Evolutionary conservation across 2,888 invertebrate species (phyloP).

Genomic region (Latheticus oryzae): DNA sequence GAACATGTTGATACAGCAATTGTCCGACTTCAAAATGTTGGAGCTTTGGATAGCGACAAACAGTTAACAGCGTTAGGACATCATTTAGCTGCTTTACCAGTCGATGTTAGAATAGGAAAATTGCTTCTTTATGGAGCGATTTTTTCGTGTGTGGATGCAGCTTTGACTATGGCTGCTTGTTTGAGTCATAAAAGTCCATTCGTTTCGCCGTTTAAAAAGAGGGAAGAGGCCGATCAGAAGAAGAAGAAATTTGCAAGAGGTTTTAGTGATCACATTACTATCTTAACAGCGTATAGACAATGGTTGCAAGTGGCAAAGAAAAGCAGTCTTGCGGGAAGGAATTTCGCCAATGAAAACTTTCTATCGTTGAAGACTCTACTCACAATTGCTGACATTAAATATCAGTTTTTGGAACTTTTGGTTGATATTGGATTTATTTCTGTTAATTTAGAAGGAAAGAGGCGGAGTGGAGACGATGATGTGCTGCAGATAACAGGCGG

Average conservation of each 20-base stretch:
- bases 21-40: slow-evolving; percentile 78
- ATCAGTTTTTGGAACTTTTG: slow-evolving; percentile 80
- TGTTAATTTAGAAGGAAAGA: slow-evolving; percentile 70
- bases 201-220: slow-evolving; percentile 79
- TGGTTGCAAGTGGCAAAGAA: slow-evolving; percentile 80
- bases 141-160: slow-evolving; percentile 91
- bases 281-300: slow-evolving; percentile 87
- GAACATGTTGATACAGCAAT: slow-evolving; percentile 78
- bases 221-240: slow-evolving; percentile 77
- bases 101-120: slow-evolving; percentile 93
- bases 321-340: slow-evolving; percentile 77
- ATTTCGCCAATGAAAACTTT: slow-evolving; percentile 86
- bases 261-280: slow-evolving; percentile 91
- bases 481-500: slow-evolving; percentile 65
- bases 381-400: slow-evolving; percentile 88
- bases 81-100: slow-evolving; percentile 88
- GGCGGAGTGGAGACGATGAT: slow-evolving; percentile 72
- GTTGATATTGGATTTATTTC: slow-evolving; percentile 85
- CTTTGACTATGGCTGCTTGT: slow-evolving; percentile 89
- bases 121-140: slow-evolving; percentile 92
- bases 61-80: slow-evolving; percentile 87
- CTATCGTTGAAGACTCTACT: slow-evolving; percentile 84
- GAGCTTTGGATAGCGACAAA: slow-evolving; percentile 81
- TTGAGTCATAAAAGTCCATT: slow-evolving; percentile 85
- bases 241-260: slow-evolving; percentile 81